A percentile compares a stretch with the other conserved stretches of the same genome.
These are phyloP conservation scores for Mirza zaza DNA, from an alignment of 2,113 vertebrate genomes.

Conservation along the genomic window DNA sequence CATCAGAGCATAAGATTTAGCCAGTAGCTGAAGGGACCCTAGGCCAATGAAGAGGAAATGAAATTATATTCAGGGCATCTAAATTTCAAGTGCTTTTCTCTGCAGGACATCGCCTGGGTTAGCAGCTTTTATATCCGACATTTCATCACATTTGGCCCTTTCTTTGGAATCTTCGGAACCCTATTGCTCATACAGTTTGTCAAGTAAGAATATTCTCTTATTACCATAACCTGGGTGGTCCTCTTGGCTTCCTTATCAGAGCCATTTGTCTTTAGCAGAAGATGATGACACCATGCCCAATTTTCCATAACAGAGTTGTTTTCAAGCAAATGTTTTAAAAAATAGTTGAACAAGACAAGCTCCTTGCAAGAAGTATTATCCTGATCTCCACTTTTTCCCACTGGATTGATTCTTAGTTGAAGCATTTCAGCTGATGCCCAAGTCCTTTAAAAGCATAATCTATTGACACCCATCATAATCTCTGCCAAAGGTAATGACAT, in stretches of 20 bases:
- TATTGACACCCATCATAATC: not conserved
- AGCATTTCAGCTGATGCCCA: not conserved
- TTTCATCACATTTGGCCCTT: slow-evolving; percentile 68
- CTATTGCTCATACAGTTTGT: slow-evolving; percentile 65
- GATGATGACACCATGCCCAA: not conserved
- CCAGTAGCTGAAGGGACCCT: not conserved
- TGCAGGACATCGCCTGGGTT: slow-evolving; percentile 55
- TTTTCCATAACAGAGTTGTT: not conserved
- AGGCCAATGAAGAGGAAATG: not conserved
- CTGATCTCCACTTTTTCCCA: not conserved
- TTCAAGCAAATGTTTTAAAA: not conserved
- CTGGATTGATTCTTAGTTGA: not conserved
- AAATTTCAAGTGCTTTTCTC: slow-evolving; percentile 2
- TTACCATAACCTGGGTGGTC: not conserved
- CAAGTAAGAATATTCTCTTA: slow-evolving; percentile 62
- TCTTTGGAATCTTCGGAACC: slow-evolving; percentile 70
- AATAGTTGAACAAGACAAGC: not conserved
- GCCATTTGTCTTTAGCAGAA: not conserved
- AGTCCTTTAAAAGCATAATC: not conserved
- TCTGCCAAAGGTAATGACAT: not conserved
- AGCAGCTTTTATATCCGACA: slow-evolving; percentile 70
- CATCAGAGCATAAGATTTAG: not conserved
- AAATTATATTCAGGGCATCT: not conserved
- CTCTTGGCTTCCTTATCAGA: not conserved
- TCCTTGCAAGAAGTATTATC: not conserved